Evolutionary conservation across 2,113 vertebrate species (phyloP), one percentile per base, ranked within the genome.

Genomic region (Strigops habroptila): DNA sequence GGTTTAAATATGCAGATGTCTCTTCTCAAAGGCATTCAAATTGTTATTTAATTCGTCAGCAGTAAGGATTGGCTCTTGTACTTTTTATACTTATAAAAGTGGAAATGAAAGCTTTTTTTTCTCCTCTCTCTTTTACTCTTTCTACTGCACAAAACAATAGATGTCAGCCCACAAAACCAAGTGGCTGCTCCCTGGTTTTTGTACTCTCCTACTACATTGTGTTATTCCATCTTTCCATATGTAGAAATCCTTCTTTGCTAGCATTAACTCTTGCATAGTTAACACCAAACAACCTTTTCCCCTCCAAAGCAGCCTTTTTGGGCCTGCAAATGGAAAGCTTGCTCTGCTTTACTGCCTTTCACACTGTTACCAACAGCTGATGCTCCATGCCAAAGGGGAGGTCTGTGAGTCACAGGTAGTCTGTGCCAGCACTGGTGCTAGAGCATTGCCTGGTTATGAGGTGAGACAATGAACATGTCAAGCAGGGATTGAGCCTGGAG

Each of bases 1-100:
- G 93, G 67, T 82, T 96, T 95, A 95, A 96, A 97, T 91, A 95
- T 97, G 84, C 80, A 96, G 92, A 95, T 80, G 62, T 51, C 70
- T 91, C 44, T 77, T 93, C 91, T 94, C 90, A 82, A 95, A 95
- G 82, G 93, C 86, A 88, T 95, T 95, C 90, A 93, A 95, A 95
- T 93, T 82, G 87, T 95, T 91, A 85, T 87, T 90, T 96, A 96
- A 96, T 96, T 96, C 95, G 68, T 78, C 95, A 83, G 57, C 88
- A 90, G 89, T 92, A 88, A 77, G 86, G 88, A 96, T 53, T 75
- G 63, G 82, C 35, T 95, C 37, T 68, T 81, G 31, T 84, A 79
- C 73, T 89, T 86, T 86, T 90, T 84, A 76, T 62, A 79, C 87
- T 84, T 82, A 52, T 73, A 91, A 91, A 95, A 95, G 64, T 80